Conservation (phyloP, 30 jellyfish, hydroid and myxozoan genomes). For the Phacellophora camtschatica region DNA sequence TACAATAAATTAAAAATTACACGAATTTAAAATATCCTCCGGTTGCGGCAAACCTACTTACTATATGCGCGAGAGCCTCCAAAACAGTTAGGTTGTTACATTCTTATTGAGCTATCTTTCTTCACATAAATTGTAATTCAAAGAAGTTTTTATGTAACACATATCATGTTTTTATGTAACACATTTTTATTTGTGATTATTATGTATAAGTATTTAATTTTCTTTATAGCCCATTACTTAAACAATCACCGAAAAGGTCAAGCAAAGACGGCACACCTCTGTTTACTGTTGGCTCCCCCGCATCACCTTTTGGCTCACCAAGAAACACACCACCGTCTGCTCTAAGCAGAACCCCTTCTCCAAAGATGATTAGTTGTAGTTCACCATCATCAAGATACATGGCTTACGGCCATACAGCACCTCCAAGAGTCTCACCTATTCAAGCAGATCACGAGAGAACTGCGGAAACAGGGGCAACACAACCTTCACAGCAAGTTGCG, state of each 20-base stretch:
- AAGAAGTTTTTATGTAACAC: no score
- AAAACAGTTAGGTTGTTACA: neutral
- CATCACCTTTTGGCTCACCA: slow-evolving; percentile 59
- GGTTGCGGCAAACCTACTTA: no score
- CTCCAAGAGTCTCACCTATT: slow-evolving; percentile 1
- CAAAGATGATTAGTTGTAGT: neutral
- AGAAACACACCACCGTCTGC: slow-evolving; percentile 54
- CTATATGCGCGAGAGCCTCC: no score
- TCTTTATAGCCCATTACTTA: neutral
- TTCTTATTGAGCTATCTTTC: no score
- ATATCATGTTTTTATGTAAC: no score
- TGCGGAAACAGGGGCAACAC: neutral
- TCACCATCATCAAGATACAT: slow-evolving; percentile 32
- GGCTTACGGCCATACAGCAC: slow-evolving; percentile 21
- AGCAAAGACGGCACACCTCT: no score
- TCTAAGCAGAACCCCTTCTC: slow-evolving; percentile 59
- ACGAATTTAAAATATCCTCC: no score
- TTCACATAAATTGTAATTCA: no score
- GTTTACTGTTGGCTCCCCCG: slow-evolving; percentile 68
- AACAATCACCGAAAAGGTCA: neutral
- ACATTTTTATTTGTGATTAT: no score
- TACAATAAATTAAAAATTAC: no score
- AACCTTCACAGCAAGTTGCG: slow-evolving; percentile 7
- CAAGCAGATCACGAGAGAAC: neutral
- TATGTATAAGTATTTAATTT: no score